A percentile compares a stretch with the other conserved stretches of the same genome.
These are phyloP conservation scores for Oxygymnocypris stewartii DNA, from an alignment of 2,113 vertebrate species.

Conservation along the genomic window DNA sequence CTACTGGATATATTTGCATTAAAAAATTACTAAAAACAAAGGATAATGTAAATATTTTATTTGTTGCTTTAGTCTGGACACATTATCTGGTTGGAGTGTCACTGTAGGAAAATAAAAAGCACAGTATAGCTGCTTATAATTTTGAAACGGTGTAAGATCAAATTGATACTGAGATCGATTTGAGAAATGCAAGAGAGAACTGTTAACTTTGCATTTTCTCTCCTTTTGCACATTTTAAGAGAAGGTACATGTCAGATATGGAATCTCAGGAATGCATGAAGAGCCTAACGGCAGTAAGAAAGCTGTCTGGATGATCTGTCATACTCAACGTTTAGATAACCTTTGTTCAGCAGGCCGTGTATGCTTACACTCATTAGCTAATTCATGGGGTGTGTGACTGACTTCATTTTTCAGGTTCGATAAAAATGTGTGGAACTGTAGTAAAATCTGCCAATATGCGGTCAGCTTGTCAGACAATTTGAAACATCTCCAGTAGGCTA, in stretches of 20 bases:
- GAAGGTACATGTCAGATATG: conserved; percentile 42
- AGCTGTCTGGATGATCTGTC: conserved; percentile 25
- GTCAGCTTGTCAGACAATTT: not conserved
- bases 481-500: not conserved
- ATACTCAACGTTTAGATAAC: conserved; percentile 18
- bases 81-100: not conserved
- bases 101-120: not conserved
- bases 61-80: not conserved
- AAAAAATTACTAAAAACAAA: not conserved
- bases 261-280: conserved; percentile 68
- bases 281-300: conserved; percentile 10
- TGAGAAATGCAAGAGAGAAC: not conserved
- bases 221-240: not conserved
- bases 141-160: not conserved
- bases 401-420: not conserved
- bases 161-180: not conserved
- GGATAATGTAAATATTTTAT: not conserved
- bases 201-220: not conserved
- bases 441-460: not conserved
- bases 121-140: not conserved
- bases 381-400: not conserved
- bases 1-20: not conserved
- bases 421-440: not conserved
- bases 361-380: not conserved
- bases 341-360: conserved; percentile 3